Evolutionary conservation across 1,140 invertebrate genomes (phyloP).

Genomic region (Brachionus rubens): DNA sequence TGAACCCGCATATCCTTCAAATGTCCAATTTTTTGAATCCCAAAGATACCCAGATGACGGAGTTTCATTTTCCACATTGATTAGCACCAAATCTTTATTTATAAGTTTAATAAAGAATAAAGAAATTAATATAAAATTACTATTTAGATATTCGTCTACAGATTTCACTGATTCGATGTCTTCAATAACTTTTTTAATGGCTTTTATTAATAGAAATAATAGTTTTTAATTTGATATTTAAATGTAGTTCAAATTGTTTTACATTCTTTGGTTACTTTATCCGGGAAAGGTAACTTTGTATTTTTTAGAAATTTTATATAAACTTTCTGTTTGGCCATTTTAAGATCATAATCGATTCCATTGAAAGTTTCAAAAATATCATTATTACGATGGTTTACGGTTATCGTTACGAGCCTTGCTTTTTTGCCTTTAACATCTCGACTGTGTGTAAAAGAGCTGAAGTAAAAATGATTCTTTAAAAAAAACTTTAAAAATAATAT

Average conservation of each 20-base stretch:
- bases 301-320: not conserved
- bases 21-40: conserved; percentile 14
- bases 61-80: too few species aligned
- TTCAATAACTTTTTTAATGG: too few species aligned
- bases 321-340: not conserved
- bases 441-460: not conserved
- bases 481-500: conserved; percentile 1
- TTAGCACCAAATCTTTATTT: not conserved
- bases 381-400: not conserved
- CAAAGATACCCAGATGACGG: not conserved
- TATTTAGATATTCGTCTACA: not conserved
- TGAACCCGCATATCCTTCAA: conserved; percentile 1
- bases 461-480: not conserved
- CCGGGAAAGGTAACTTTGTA: not conserved
- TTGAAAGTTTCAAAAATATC: conserved; percentile 2
- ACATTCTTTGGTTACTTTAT: conserved; percentile 1
- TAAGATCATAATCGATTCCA: conserved; percentile 1
- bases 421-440: not conserved
- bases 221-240: too few species aligned
- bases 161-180: too few species aligned
- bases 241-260: not conserved
- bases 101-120: not conserved
- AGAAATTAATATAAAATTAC: not conserved
- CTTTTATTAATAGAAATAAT: too few species aligned
- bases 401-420: not conserved